Evolutionary conservation across 2,797 vertebrate genomes (phyloP), one percentile per base, ranked within the genome.

Genomic region (Melanotaenia nigrans): DNA sequence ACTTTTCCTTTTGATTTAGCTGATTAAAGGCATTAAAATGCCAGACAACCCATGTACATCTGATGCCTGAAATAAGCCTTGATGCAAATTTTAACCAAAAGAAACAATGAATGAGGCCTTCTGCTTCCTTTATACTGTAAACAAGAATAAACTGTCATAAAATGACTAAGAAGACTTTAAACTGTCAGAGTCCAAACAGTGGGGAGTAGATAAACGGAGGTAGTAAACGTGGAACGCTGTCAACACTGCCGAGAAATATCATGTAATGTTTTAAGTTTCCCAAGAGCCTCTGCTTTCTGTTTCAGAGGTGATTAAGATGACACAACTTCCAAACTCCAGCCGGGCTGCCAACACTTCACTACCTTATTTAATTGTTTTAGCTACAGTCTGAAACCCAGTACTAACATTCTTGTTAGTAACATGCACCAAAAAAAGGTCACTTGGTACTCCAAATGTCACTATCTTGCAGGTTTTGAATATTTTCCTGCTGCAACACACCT

Each of bases 241-340:
- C 3, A 5, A 2, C 13, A 54, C 35, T 66, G 69, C 64, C 49
- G 57, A 68, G n/a, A 71, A 81, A 69, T 22, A 14, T 53, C n/a
- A 4, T 13, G 5, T 3, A 22, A 57, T 58, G 45, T 68, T 63
- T 32, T 32, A 28, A 45, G 36, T 30, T 20, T 6, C 18, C 11
- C 4, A 20, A 6, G 7, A 40, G 32, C 38, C 40, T 62, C 25
- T 55, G 60, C 32, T 68, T 32, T 61, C 32, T 51, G 16, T 61
- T 51, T 13, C 28, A 16, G 38, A 28, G 61, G 20, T 57, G n/a
- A 40, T 25, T 36, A 7, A 60, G 28, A 16, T 67, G 54, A 64
- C 18, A 14, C 3, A 1, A 60, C 1, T 45, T 61, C n/a, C 24
- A 53, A 36, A 61, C 7, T 2, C 14, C 40, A 42, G 40, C 40